Evolutionary conservation across 2,888 invertebrate genomes (phyloP).

Genomic region (Pristionchus mayeri): DNA sequence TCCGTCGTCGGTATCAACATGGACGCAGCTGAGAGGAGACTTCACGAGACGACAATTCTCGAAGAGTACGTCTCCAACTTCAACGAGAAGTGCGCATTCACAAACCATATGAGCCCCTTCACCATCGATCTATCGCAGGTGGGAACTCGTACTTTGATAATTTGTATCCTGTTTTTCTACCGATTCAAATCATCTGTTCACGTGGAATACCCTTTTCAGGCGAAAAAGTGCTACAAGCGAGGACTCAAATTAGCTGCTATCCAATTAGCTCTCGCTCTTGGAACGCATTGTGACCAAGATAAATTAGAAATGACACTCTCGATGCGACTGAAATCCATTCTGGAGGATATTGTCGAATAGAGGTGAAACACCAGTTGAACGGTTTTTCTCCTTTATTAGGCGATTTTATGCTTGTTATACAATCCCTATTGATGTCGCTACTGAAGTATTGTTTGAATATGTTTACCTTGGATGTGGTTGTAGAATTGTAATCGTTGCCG

Average conservation of each 20-base stretch:
- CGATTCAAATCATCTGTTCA: too few relatives aligned
- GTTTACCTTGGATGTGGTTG: too few relatives aligned
- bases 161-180: too few relatives aligned
- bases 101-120: background rate
- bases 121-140: background rate
- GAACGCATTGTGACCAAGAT: background rate
- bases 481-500: too few relatives aligned
- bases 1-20: constrained; percentile 12
- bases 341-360: background rate
- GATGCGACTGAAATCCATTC: background rate
- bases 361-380: too few relatives aligned
- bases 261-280: background rate
- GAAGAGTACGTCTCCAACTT: background rate
- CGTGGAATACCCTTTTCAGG: background rate
- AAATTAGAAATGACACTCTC: background rate
- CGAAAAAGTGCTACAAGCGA: background rate
- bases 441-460: too few relatives aligned
- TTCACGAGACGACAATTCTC: background rate
- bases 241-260: background rate
- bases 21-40: background rate
- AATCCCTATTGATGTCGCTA: too few relatives aligned
- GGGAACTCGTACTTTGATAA: background rate
- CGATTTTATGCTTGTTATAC: too few relatives aligned
- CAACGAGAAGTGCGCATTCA: background rate
- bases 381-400: too few relatives aligned